A percentile compares a stretch with the other conserved stretches of the same genome.
Evolutionary conservation across 2,113 vertebrate genomes (phyloP).

Genomic region (Hippocampus zosterae): DNA sequence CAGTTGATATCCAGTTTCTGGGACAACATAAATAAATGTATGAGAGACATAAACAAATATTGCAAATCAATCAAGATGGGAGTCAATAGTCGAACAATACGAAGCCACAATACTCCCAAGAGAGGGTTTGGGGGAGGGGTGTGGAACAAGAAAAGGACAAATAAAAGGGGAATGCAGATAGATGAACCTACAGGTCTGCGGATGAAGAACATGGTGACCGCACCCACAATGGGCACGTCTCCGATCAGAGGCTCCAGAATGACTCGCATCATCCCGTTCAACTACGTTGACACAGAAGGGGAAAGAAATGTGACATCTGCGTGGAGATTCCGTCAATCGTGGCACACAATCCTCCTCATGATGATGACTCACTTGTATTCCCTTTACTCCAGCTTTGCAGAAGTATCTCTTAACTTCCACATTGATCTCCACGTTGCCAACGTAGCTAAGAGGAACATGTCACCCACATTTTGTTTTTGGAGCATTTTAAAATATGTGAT

Average conservation of each 20-base stretch:
- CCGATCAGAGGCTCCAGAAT: slow-evolving; percentile 90
- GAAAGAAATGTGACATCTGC: background rate
- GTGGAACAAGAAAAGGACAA: slow-evolving; percentile 13
- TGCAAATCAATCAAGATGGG: slow-evolving; percentile 20
- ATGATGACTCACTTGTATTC: slow-evolving; percentile 80
- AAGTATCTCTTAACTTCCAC: slow-evolving; percentile 93
- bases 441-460: slow-evolving; percentile 70
- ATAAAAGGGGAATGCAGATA: slow-evolving; percentile 13
- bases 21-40: slow-evolving; percentile 13
- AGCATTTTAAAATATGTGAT: background rate
- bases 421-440: slow-evolving; percentile 86
- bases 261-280: slow-evolving; percentile 86
- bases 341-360: background rate
- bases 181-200: slow-evolving; percentile 81
- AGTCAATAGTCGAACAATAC: slow-evolving; percentile 26
- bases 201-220: slow-evolving; percentile 91
- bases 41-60: background rate
- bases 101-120: slow-evolving; percentile 7
- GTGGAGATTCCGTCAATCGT: background rate
- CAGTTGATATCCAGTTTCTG: slow-evolving; percentile 89
- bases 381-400: slow-evolving; percentile 92
- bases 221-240: slow-evolving; percentile 85
- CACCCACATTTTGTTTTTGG: background rate
- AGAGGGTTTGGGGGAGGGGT: background rate
- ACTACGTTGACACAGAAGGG: slow-evolving; percentile 56